Conservation (phyloP, 2,888 invertebrate species). For the Lepidonotus clava region DNA sequence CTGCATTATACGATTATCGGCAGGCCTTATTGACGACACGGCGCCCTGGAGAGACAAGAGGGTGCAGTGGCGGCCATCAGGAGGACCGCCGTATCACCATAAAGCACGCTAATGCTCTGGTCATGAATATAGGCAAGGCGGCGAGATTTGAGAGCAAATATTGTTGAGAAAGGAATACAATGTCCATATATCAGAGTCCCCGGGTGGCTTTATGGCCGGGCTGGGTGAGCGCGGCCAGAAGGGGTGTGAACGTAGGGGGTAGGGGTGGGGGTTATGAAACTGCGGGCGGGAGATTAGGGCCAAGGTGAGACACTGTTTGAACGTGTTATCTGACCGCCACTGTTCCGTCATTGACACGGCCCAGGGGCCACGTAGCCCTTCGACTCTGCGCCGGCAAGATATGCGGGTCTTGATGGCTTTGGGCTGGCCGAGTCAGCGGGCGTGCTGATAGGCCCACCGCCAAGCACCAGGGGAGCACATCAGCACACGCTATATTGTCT, state of each 20-base stretch:
- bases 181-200: conserved; percentile 26
- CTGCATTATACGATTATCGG: conserved; percentile 35
- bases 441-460: not conserved
- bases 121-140: conserved; percentile 38
- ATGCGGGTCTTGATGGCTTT: conserved; percentile 17
- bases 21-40: conserved; percentile 9
- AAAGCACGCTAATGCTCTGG: conserved; percentile 26
- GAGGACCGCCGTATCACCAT: conserved; percentile 5
- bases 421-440: not conserved
- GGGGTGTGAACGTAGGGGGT: not conserved
- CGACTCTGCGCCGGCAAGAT: not conserved
- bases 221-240: not conserved
- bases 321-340: conserved; percentile 30
- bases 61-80: not conserved
- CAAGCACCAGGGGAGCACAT: not conserved
- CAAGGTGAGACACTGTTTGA: not conserved
- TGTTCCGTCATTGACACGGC: conserved; percentile 45
- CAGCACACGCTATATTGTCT: conserved; percentile 36
- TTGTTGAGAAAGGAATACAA: conserved; percentile 40
- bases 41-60: conserved; percentile 24
- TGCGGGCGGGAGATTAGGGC: conserved; percentile 22
- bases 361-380: not conserved
- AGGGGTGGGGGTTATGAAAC: not conserved
- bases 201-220: not conserved
- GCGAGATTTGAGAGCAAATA: conserved; percentile 31